Conservation (phyloP, 37 sponge, comb jelly and placozoan species). For the Oopsacas minuta region DNA sequence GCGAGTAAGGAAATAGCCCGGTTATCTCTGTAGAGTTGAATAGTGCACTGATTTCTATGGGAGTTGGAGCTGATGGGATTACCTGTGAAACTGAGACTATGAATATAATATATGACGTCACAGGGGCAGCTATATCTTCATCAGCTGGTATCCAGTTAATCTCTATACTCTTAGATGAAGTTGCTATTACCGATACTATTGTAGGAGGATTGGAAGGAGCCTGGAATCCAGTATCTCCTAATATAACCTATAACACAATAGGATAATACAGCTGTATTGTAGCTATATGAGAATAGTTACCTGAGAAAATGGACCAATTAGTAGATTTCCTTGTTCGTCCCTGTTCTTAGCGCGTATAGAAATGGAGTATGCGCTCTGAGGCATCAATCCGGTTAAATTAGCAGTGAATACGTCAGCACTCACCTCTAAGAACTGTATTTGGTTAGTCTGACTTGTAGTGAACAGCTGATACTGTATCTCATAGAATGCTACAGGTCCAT, state of each 20-base stretch:
- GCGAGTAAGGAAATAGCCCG: background rate
- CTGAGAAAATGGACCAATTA: constrained; percentile 4
- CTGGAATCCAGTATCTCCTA: background rate
- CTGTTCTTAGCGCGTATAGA: background rate
- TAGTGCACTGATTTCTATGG: background rate
- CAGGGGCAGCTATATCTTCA: background rate
- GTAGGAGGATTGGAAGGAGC: background rate
- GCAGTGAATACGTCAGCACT: background rate
- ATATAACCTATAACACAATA: background rate
- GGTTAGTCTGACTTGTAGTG: background rate
- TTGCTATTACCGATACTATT: background rate
- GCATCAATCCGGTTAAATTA: background rate
- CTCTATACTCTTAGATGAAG: background rate
- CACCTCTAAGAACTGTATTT: background rate
- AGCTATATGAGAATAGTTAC: too few relatives aligned
- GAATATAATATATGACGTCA: background rate
- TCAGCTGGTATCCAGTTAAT: background rate
- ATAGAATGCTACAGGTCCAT: background rate
- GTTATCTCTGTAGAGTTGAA: background rate
- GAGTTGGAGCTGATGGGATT: background rate
- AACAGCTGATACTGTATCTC: constrained; percentile 13
- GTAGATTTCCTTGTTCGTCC: background rate
- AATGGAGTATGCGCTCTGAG: background rate
- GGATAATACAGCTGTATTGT: background rate
- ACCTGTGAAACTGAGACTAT: background rate